Percentiles rank a stretch among this genome's conserved stretches.
phyloP scores from a whole-genome alignment of 2,797 vertebrate genomes.

The Brotula barbata region DNA sequence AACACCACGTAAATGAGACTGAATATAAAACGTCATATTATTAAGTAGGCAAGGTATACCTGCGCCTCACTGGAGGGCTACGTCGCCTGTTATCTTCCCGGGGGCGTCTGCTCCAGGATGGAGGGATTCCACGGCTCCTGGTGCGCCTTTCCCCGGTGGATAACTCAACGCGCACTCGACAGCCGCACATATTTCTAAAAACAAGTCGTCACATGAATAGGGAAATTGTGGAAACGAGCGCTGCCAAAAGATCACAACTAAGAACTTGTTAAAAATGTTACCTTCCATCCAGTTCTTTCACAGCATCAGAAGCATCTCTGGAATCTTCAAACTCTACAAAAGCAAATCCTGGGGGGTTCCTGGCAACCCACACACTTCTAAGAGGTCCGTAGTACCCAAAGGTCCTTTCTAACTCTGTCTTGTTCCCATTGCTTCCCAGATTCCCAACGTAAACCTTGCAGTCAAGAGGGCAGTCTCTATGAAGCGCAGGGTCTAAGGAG shows the following conservation, averaged over 20 bases:
- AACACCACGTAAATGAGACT: constrained; percentile 22
- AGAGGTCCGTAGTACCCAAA: constrained; percentile 97
- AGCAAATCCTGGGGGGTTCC: constrained; percentile 96
- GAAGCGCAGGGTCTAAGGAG: constrained; percentile 71
- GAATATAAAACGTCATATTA: constrained; percentile 7
- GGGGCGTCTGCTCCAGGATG: constrained; percentile 91
- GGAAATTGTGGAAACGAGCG: background rate
- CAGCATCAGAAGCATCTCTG: constrained; percentile 95
- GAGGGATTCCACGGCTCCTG: constrained; percentile 92
- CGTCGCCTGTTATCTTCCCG: constrained; percentile 89
- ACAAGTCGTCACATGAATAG: background rate
- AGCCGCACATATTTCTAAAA: constrained; percentile 90
- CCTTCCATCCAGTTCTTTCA: constrained; percentile 96
- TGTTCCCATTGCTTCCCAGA: constrained; percentile 97
- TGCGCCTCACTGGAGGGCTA: constrained; percentile 90
- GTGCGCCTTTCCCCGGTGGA: constrained; percentile 96
- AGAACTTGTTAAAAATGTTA: constrained; percentile 59
- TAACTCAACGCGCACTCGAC: constrained; percentile 92
- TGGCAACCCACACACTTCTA: constrained; percentile 95
- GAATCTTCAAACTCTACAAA: constrained; percentile 99
- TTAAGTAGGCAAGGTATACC: constrained; percentile 76
- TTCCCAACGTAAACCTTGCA: constrained; percentile 99
- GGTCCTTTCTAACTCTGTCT: constrained; percentile 92
- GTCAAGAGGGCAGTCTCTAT: constrained; percentile 93
- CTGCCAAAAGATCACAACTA: background rate